Conservation (phyloP, 2,888 invertebrate genomes). For the Penaeus monodon region DNA sequence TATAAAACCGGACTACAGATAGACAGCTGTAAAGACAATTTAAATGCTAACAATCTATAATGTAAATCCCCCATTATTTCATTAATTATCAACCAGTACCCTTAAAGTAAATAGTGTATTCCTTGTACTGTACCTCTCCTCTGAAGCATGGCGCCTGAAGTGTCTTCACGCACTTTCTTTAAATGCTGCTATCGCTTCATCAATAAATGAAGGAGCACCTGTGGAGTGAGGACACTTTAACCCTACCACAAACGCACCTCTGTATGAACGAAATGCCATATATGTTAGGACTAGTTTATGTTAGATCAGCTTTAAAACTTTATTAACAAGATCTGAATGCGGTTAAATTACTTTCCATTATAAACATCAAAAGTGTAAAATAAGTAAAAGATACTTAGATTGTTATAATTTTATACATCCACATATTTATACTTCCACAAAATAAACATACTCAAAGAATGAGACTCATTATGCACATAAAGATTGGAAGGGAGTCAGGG, state of each 20-base stretch:
- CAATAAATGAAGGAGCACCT: conserved; percentile 64
- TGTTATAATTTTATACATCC: no score
- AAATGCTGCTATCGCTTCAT: conserved; percentile 63
- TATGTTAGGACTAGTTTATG: no score
- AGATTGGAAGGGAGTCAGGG: conserved; percentile 57
- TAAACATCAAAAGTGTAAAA: not conserved
- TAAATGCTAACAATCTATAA: not conserved
- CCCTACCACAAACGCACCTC: conserved; percentile 63
- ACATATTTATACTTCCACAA: not conserved
- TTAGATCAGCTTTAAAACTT: no score
- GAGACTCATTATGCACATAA: conserved; percentile 60
- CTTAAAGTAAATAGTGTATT: not conserved
- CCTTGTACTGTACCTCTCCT: conserved; percentile 36
- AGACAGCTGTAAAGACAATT: no score
- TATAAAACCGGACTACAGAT: no score
- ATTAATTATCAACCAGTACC: no score
- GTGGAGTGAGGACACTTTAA: conserved; percentile 65
- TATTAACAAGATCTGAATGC: no score
- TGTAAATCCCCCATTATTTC: not conserved
- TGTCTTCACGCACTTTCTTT: conserved; percentile 46
- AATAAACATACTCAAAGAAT: conserved; percentile 59
- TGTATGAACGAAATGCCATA: conserved; percentile 11
- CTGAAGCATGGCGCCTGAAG: conserved; percentile 49
- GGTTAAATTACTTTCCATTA: not conserved
- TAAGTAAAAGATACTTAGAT: not conserved